Evolutionary conservation across 2,888 invertebrate genomes (phyloP).

Genomic region (Nesidiocoris tenuis): DNA sequence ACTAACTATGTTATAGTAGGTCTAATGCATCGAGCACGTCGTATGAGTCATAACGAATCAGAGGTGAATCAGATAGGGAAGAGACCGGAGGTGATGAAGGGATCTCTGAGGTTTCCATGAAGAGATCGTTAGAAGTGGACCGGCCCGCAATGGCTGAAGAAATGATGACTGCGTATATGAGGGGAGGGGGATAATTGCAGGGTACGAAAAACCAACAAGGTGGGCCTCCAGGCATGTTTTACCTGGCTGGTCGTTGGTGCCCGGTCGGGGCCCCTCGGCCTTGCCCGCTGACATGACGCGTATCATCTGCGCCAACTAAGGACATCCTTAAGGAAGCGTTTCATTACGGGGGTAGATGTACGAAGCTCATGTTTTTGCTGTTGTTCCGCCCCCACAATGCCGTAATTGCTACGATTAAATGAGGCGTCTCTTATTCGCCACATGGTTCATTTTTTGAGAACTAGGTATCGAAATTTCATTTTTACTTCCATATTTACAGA

Average conservation of each 20-base stretch:
- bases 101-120: background rate
- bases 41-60: background rate
- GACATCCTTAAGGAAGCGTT: slow-evolving; percentile 25
- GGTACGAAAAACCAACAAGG: background rate
- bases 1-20: too few relatives aligned
- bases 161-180: background rate
- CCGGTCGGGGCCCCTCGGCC: background rate
- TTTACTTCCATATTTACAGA: too few relatives aligned
- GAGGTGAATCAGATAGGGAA: background rate
- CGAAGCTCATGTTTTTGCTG: too few relatives aligned
- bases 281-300: slow-evolving; percentile 34
- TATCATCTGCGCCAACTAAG: slow-evolving; percentile 36
- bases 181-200: background rate
- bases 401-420: too few relatives aligned
- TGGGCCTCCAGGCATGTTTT: background rate
- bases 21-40: too few relatives aligned
- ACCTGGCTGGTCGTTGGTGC: slow-evolving; percentile 1
- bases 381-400: too few relatives aligned
- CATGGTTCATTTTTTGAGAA: too few relatives aligned
- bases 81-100: background rate
- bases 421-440: too few relatives aligned
- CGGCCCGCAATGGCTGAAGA: background rate
- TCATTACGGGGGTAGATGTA: too few relatives aligned
- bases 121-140: background rate
- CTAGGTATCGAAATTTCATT: too few relatives aligned